Base-by-base conservation (phyloP, 2,888 invertebrate genomes). In the Tachina fera region DNA sequence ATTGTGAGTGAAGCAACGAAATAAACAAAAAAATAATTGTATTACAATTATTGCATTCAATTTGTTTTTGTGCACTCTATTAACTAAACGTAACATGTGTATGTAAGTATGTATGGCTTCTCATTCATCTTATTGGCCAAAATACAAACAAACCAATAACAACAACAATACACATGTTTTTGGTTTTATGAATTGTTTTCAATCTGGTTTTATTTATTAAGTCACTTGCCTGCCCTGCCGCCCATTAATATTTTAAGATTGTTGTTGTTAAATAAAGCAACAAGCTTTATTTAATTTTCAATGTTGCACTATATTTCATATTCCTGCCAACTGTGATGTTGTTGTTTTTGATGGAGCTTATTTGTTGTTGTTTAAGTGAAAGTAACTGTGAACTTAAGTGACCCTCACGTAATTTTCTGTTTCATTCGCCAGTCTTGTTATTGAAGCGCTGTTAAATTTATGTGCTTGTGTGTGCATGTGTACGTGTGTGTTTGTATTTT, bases 331-430 rank as follows among this genome's bases (percentile, higher is more conserved):
- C 45, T 70, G 31, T 71, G 16, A 22, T 83, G 14, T 60, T 71
- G 3, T 82, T 22, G 22, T 47, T 70, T 53, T 77, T 53, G 72
- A 43, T 6, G 49, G 65, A 43, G 67, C 67, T 67, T 56, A 49
- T 76, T 43, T 77, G 74, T 84, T 82, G 51, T 67, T 78, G 56
- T 79, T 72, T 79, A 67, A 91, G 91, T 92, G 91, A 91, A 92
- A 91, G 91, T 91, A 91, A 91, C 90, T 91, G 91, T 92, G 91
- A 91, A 92, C 92, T 90, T 89, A 79, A 89, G 88, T 91, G 91
- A 91, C 91, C 92, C 88, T 87, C 87, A 83, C 81, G 83, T 86
- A 83, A 83, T 79, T 83, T 75, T 79, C 31, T 83, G 51, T 71
- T 72, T 83, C 65, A 72, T 51, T 67, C 45, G 60, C 65, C 51